These are phyloP conservation scores for Sphaerophoria rueppellii DNA, from an alignment of 2,888 invertebrate genomes.

Conservation along the genomic window DNA sequence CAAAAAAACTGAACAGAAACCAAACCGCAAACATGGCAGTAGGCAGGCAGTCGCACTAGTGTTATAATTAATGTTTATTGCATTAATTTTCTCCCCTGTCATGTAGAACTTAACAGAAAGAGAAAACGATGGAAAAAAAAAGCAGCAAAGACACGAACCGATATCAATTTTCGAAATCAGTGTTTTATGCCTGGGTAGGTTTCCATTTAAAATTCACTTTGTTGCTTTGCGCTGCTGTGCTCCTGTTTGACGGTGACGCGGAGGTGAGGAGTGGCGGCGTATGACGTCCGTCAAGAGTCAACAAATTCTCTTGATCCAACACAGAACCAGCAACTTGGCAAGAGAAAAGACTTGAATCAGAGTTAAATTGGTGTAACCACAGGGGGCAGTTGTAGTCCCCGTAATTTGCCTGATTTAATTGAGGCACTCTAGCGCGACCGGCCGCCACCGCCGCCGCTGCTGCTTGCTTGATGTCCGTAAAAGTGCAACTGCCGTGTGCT, in stretches of 20 bases:
- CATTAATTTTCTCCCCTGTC: conserved; percentile 74
- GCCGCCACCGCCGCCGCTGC: no score
- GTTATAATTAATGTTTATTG: conserved; percentile 74
- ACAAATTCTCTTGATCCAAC: conserved; percentile 38
- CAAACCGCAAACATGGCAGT: conserved; percentile 70
- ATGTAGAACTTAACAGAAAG: conserved; percentile 37
- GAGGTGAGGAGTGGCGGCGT: neutral
- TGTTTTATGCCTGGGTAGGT: conserved; percentile 73
- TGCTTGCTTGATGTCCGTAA: conserved; percentile 11
- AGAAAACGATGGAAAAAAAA: conserved; percentile 15
- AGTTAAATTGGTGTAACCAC: conserved; percentile 46
- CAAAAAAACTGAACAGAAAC: conserved; percentile 22
- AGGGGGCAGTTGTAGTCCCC: conserved; percentile 59
- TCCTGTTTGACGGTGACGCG: conserved; percentile 55
- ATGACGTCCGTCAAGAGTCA: conserved; percentile 65
- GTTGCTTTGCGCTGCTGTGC: conserved; percentile 52
- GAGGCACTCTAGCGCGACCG: conserved; percentile 59
- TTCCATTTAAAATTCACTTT: conserved; percentile 74
- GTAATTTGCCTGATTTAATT: conserved; percentile 73
- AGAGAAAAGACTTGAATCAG: neutral
- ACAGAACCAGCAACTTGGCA: neutral
- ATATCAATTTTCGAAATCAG: conserved; percentile 74
- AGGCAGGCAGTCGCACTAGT: conserved; percentile 74
- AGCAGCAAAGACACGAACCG: conserved; percentile 61
- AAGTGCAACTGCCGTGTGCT: conserved; percentile 57